These are phyloP conservation scores for Hypanus sabinus DNA, from an alignment of 2,113 vertebrate species.

Conservation along the genomic window DNA sequence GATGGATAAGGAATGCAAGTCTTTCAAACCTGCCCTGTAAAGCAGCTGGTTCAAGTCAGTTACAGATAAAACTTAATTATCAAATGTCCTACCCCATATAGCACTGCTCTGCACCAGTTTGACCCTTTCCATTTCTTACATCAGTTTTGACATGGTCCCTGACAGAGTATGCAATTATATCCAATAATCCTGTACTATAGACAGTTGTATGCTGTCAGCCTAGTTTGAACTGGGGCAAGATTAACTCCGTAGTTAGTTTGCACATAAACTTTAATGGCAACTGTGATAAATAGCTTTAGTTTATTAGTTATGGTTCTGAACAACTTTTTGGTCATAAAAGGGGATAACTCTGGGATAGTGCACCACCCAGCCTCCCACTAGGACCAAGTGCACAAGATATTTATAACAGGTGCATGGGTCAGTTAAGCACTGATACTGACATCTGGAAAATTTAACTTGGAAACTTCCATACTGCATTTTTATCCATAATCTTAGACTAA, in stretches of 20 bases:
- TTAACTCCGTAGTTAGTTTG: neutral
- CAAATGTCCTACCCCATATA: neutral
- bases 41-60: neutral
- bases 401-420: neutral
- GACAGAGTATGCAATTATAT: neutral
- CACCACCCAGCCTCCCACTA: neutral
- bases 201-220: neutral
- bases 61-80: neutral
- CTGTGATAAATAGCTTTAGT: neutral
- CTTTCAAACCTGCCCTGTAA: neutral
- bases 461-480: slow-evolving; percentile 2
- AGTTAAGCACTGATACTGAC: neutral
- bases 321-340: neutral
- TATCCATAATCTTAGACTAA: neutral
- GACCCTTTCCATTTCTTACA: neutral
- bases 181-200: neutral
- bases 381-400: neutral
- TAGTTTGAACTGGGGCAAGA: neutral
- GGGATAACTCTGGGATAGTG: neutral
- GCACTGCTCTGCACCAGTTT: neutral
- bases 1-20: neutral
- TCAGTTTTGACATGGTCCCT: neutral
- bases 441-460: slow-evolving; percentile 25
- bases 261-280: neutral
- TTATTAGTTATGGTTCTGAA: neutral